These are phyloP conservation scores for Drosophila lutescens DNA, from an alignment of 2,888 invertebrate genomes.

Conservation along the genomic window DNA sequence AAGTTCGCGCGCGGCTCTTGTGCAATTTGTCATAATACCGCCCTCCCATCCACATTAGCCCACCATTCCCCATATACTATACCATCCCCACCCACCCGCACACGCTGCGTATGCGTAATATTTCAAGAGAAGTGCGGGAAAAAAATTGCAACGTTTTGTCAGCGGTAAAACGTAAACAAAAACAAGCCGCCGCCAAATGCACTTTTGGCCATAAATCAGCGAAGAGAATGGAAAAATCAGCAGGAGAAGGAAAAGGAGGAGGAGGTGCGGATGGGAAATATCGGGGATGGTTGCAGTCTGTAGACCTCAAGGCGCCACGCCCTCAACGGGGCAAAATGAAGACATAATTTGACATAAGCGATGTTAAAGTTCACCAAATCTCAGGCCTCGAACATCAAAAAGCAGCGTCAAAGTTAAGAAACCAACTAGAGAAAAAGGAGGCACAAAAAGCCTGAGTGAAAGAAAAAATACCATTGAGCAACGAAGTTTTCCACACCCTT, in stretches of 20 bases:
- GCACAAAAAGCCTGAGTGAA: background rate
- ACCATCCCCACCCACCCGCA: constrained; percentile 4
- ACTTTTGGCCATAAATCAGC: constrained; percentile 63
- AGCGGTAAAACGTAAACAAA: constrained; percentile 76
- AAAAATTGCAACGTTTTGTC: constrained; percentile 58
- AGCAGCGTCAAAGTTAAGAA: constrained; percentile 32
- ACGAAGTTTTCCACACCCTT: background rate
- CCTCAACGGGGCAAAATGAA: constrained; percentile 62
- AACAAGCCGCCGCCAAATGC: constrained; percentile 57
- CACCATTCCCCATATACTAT: too few relatives aligned
- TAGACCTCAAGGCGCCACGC: constrained; percentile 60
- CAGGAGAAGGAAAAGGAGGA: background rate
- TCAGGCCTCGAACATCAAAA: constrained; percentile 58
- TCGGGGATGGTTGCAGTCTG: constrained; percentile 22
- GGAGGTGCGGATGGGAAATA: background rate
- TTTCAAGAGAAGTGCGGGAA: constrained; percentile 53
- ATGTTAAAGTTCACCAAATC: constrained; percentile 76
- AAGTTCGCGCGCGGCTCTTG: constrained; percentile 68
- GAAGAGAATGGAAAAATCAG: constrained; percentile 35
- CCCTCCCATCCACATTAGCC: background rate
- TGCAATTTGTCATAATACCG: constrained; percentile 65
- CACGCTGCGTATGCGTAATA: constrained; percentile 65
- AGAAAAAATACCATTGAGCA: background rate
- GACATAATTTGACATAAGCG: constrained; percentile 82
- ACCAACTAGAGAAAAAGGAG: constrained; percentile 5